A percentile compares a stretch with the other conserved stretches of the same genome.
Conservation (phyloP, 2,797 vertebrate genomes). For the Oreochromis grahami region DNA sequence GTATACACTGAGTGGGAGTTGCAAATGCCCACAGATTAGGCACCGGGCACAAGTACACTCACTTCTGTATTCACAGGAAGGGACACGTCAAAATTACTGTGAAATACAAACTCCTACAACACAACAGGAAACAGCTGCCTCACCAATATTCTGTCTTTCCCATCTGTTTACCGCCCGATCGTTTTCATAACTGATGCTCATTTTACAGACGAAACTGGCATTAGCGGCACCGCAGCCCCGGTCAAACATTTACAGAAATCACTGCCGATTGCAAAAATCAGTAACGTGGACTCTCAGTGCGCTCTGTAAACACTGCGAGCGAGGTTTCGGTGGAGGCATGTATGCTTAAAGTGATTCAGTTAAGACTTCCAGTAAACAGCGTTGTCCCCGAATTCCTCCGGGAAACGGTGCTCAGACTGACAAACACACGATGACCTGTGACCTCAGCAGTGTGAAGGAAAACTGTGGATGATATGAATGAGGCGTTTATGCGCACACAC, state of each 20-base stretch:
- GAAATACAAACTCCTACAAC: neutral
- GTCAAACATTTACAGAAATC: neutral
- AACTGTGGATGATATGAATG: neutral
- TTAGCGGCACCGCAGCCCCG: neutral
- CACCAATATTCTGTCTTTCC: neutral
- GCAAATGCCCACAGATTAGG: neutral
- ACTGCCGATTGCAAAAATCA: accelerated
- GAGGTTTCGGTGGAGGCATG: neutral
- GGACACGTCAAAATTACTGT: neutral
- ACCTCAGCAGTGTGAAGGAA: neutral
- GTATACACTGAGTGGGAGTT: neutral
- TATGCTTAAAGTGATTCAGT: slow-evolving; percentile 5
- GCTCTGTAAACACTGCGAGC: neutral
- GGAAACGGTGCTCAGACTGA: slow-evolving; percentile 28
- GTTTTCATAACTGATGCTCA: neutral
- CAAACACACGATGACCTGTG: slow-evolving; percentile 43
- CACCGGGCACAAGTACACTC: neutral
- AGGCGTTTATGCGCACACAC: neutral
- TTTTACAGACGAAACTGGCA: neutral
- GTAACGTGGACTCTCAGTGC: neutral
- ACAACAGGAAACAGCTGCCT: slow-evolving; percentile 15
- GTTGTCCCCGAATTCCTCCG: neutral
- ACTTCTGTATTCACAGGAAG: slow-evolving; percentile 18
- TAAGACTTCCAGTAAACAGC: slow-evolving; percentile 25
- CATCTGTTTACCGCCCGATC: neutral